Evolutionary conservation across 2,113 vertebrate genomes (phyloP).

Genomic region (Psilopogon haemacephalus): DNA sequence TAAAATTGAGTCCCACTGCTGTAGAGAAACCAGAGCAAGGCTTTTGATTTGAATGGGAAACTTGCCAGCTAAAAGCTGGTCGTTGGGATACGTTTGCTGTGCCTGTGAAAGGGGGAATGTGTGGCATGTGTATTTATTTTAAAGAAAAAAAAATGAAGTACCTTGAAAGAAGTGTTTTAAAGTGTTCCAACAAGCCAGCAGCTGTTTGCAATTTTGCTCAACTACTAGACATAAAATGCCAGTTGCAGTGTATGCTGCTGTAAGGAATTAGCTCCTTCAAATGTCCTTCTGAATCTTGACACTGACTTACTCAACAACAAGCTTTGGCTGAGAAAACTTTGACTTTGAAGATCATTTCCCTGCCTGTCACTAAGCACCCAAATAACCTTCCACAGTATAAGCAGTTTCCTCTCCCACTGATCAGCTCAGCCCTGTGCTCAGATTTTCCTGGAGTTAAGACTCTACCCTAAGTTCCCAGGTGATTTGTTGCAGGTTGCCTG

Average conservation of each 20-base stretch:
- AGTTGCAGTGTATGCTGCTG: neutral
- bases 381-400: neutral
- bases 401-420: neutral
- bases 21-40: neutral
- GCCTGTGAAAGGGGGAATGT: neutral
- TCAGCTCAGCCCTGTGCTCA: neutral
- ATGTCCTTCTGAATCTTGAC: conserved; percentile 43
- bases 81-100: neutral
- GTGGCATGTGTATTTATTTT: conserved; percentile 43
- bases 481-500: neutral
- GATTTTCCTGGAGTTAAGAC: neutral
- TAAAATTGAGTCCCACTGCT: neutral
- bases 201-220: conserved; percentile 69
- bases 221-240: conserved; percentile 44
- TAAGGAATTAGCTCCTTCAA: conserved; percentile 59
- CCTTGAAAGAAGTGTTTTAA: conserved; percentile 60
- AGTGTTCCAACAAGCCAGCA: conserved; percentile 44
- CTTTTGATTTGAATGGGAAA: neutral
- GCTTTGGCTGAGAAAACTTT: conserved; percentile 9
- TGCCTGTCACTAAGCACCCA: neutral
- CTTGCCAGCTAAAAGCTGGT: neutral
- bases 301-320: neutral
- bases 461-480: neutral
- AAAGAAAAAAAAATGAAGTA: conserved; percentile 59
- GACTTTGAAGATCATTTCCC: neutral